These are phyloP conservation scores for Nycteola revayana DNA, from an alignment of 2,888 invertebrate species.

Conservation along the genomic window DNA sequence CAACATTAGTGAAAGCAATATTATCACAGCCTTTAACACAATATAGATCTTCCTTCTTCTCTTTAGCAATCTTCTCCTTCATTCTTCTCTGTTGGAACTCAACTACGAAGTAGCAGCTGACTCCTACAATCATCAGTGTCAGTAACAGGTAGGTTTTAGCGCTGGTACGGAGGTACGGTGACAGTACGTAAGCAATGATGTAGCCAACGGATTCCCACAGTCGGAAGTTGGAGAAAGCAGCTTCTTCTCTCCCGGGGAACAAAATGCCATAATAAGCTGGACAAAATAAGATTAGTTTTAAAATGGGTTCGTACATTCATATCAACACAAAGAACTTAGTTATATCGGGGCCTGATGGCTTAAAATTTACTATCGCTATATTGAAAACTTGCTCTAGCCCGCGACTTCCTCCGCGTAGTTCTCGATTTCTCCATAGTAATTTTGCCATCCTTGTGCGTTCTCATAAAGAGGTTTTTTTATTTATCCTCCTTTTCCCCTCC, in stretches of 20 bases:
- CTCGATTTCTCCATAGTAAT: no score
- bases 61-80: slow-evolving; percentile 38
- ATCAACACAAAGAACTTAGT: no score
- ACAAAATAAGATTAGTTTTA: no score
- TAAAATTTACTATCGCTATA: no score
- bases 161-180: slow-evolving; percentile 74
- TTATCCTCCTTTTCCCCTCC: no score
- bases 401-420: no score
- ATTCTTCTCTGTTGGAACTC: slow-evolving; percentile 52
- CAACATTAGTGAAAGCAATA: slow-evolving; percentile 55
- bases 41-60: slow-evolving; percentile 37
- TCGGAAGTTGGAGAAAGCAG: slow-evolving; percentile 86
- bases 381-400: no score
- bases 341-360: no score
- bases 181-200: slow-evolving; percentile 83
- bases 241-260: slow-evolving; percentile 84
- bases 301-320: no score
- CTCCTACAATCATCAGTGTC: slow-evolving; percentile 71
- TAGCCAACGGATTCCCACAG: slow-evolving; percentile 87
- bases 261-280: slow-evolving; percentile 84
- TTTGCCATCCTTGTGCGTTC: no score
- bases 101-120: slow-evolving; percentile 74
- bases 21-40: slow-evolving; percentile 56
- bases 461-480: no score
- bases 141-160: slow-evolving; percentile 79